These are phyloP conservation scores for Ariolimax columbianus DNA, from an alignment of 2,888 invertebrate genomes.

Conservation along the genomic window DNA sequence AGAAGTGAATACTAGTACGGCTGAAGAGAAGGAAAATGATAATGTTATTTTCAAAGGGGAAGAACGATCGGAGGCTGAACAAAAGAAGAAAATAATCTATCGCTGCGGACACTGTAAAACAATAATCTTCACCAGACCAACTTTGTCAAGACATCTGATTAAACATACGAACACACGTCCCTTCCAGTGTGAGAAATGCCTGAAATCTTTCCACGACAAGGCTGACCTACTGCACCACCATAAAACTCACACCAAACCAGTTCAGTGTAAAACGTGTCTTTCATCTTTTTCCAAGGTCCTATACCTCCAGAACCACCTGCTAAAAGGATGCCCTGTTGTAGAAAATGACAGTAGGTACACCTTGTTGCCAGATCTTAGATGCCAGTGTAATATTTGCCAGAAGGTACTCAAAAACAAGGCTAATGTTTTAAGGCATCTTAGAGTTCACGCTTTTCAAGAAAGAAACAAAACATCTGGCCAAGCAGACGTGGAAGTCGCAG, in stretches of 20 bases:
- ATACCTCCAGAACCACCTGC: slow-evolving; percentile 44
- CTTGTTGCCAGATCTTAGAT: slow-evolving; percentile 30
- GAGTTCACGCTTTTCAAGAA: slow-evolving; percentile 45
- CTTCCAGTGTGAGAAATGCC: slow-evolving; percentile 46
- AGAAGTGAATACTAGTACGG: not conserved
- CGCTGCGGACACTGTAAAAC: slow-evolving; percentile 49
- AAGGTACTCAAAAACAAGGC: slow-evolving; percentile 47
- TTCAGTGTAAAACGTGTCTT: slow-evolving; percentile 41
- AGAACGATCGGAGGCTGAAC: not conserved
- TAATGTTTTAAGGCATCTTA: slow-evolving; percentile 41
- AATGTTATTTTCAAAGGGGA: too few relatives aligned
- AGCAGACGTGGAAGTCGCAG: not conserved
- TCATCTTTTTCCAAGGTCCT: slow-evolving; percentile 45
- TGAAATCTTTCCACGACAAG: slow-evolving; percentile 43
- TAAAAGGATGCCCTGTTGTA: slow-evolving; percentile 41
- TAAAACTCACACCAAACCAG: slow-evolving; percentile 49
- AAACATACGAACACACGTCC: slow-evolving; percentile 47
- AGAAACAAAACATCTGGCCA: not conserved
- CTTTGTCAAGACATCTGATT: slow-evolving; percentile 46
- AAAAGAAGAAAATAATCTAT: slow-evolving; percentile 39
- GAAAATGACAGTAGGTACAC: slow-evolving; percentile 36
- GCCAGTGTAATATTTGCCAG: slow-evolving; percentile 43
- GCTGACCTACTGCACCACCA: slow-evolving; percentile 46
- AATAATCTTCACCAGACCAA: slow-evolving; percentile 41
- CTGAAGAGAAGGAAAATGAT: not conserved